Base-by-base conservation (phyloP, 2,797 vertebrate species). In the Nannoperca obscura region DNA sequence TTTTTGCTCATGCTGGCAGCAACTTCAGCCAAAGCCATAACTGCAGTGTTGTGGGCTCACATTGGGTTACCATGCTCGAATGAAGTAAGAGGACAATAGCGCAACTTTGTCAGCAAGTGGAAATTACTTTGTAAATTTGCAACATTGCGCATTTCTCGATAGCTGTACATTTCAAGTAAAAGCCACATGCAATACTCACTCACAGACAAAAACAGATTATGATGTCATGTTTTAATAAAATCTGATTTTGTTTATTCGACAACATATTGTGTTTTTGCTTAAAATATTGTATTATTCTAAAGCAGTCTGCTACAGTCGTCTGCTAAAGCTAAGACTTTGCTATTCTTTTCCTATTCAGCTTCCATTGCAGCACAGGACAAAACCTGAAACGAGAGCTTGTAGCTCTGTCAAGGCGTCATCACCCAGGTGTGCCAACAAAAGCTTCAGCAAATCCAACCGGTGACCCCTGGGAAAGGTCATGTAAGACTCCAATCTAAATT, bases 381-480 rank as follows among this genome's bases (percentile, higher is more conserved):
- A 90, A 87, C 74, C 76, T 91, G 93, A 93, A 94, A 95, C 47
- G 72, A 71, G 91, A 95, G 77, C 92, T 86, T 85, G 91, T 71
- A 72, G 75, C 83, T 80, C 87, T 85, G 89, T 91, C 80, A 83
- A 80, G 87, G 84, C 89, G 86, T 92, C 91, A 79, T 94, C 90
- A 86, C 88, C 91, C 95, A 96, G 95, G 95, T 96, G 95, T 94
- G 92, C 90, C 91, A 93, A 94, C 95, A 96, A 95, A 95, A 92
- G 91, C 90, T 81, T 80, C 78, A 38, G 67, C 88, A 92, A 83
- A 92, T 94, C 90, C 89, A 75, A 87, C 89, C 91, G 81, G 63
- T 94, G 95, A 95, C 93, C 95, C 93, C 66, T 82, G 83, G 64
- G 84, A 91, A 71, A 92, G 93, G 94, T 95, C 94, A 87, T 88